phyloP scores from a whole-genome alignment of 2,113 vertebrate genomes.

The Aphelocoma coerulescens region DNA sequence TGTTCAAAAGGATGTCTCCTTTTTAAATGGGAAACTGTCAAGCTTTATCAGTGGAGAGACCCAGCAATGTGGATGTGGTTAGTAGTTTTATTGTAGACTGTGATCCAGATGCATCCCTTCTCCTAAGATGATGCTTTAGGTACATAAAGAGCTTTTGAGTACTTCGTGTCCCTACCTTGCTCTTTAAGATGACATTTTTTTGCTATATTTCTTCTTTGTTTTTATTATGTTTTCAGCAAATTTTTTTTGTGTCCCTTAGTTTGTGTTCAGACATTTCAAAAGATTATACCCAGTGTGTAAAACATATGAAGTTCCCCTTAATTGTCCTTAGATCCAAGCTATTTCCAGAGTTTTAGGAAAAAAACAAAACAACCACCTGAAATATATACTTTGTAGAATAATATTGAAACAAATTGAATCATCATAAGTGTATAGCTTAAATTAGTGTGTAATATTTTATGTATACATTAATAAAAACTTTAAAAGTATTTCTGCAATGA shows the following conservation, averaged over 20 bases:
- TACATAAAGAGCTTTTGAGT: neutral
- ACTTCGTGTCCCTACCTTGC: rapidly evolving
- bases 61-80: neutral
- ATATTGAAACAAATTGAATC: neutral
- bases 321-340: neutral
- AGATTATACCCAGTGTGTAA: neutral
- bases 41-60: neutral
- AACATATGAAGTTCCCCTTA: neutral
- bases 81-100: neutral
- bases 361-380: neutral
- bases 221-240: neutral
- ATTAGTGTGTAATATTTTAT: neutral
- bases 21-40: neutral
- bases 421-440: neutral
- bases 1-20: neutral
- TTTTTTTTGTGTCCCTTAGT: neutral
- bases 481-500: neutral
- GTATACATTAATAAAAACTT: neutral
- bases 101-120: neutral
- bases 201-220: neutral
- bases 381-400: neutral
- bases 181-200: neutral
- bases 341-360: neutral
- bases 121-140: neutral
- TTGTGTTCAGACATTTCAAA: neutral